Evolutionary conservation across 2,888 invertebrate genomes (phyloP).

Genomic region (Dryocosmus kuriphilus): DNA sequence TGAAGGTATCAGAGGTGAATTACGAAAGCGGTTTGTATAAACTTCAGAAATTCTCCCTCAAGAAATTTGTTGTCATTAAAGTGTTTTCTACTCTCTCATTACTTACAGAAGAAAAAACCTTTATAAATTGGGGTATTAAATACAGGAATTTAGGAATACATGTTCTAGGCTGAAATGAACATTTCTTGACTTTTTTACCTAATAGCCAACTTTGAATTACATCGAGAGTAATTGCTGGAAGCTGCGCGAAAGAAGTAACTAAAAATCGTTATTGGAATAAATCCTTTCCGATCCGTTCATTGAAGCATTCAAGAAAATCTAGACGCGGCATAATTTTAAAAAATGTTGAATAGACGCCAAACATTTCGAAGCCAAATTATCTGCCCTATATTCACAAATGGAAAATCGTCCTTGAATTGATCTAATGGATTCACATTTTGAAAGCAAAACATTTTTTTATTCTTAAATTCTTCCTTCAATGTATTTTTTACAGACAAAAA

Average conservation of each 20-base stretch:
- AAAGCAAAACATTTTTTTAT: neutral
- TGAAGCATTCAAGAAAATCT: slow-evolving; percentile 20
- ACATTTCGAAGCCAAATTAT: slow-evolving; percentile 31
- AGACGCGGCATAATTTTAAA: slow-evolving; percentile 13
- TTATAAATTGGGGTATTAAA: neutral
- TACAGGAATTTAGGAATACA: no score
- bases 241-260: neutral
- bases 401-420: neutral
- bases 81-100: neutral
- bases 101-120: neutral
- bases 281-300: slow-evolving; percentile 26
- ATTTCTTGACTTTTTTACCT: no score
- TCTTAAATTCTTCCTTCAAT: slow-evolving; percentile 14
- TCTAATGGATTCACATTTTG: neutral
- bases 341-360: slow-evolving; percentile 40
- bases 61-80: neutral
- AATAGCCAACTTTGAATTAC: neutral
- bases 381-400: slow-evolving; percentile 25
- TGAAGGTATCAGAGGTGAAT: neutral
- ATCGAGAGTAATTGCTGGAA: slow-evolving; percentile 16
- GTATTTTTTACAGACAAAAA: neutral
- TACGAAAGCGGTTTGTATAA: neutral
- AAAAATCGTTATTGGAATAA: slow-evolving; percentile 22
- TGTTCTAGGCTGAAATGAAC: no score
- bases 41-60: neutral